Base-by-base conservation (phyloP, 1,140 invertebrate genomes). In the Zaprionus tsacasi region DNA sequence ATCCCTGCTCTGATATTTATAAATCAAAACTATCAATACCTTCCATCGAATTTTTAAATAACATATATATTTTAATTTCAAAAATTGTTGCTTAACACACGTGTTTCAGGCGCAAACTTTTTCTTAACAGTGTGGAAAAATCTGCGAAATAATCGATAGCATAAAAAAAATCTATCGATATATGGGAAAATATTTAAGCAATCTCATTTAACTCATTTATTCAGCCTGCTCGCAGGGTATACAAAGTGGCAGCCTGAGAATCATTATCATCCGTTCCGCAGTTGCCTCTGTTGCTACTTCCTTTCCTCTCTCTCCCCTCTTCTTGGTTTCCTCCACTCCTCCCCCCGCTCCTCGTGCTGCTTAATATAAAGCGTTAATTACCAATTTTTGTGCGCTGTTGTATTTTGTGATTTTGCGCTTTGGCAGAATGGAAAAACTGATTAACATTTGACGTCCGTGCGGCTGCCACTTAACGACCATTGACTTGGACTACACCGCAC, bases 331-430 rank as follows among this genome's bases (percentile, higher is more conserved):
- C 21, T 21, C 21, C 21, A n/a, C n/a, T 21, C 21, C 21, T 21
- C 21, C 21, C 21, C 21, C 21, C 21, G 21, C 21, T 21, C 43
- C 55, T 50, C 52, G 33, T 50, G 27, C 21, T 15, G 55, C 21
- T 27, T 58, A 25, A n/a, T 15, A 25, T 55, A 77, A 70, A 71
- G 45, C 73, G 60, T 76, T 88, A 88, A 82, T 82, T 78, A 81
- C 73, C 78, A 76, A 81, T 88, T 83, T 87, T 79, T 57, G 65
- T 69, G 70, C 63, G 72, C 72, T 87, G 60, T 80, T 78, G 80
- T 81, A 74, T 76, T 87, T 79, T 82, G 69, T 78, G 81, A 85
- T 80, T 80, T 85, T 85, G 71, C 76, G 80, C 71, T 82, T 60
- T 64, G 57, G 60, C 52, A 75, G 63, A 72, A 65, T 58, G 11